Base-by-base conservation (phyloP, 53 echinoderm and acorn worm genomes). In the Actinopyga echinites region DNA sequence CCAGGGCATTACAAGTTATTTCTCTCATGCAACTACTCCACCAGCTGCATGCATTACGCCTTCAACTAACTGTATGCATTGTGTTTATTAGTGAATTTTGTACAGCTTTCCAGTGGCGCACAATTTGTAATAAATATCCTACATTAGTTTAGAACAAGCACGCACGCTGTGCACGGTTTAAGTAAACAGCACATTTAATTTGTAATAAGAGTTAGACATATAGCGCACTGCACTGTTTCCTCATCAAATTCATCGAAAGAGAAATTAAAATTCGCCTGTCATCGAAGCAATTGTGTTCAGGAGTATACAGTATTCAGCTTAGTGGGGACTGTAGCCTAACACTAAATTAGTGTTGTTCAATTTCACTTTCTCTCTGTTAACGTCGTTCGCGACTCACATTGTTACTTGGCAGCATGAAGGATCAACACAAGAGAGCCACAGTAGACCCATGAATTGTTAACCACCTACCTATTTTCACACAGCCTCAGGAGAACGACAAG, bases 121-220 rank as follows among this genome's bases (percentile, higher is more conserved):
- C 77, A 77, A 77, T 77, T 77, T 77, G 56, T 55, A 77, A 77
- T 77, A 77, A 77, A 77, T 75, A 77, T 45, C 56, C 56, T 32
- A 71, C 26, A 71, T 40, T 65, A 21, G 35, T 32, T 44, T 71
- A 42, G 71, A 71, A 71, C 71, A 77, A 30, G 56, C 77, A 77
- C 54, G 77, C 56, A 77, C 77, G 56, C 77, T 29, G 28, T 53
- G 30, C 77, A 55, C 54, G 30, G 77, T 56, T 49, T 24, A 77
- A 55, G 77, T 77, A 77, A 77, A 77, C 54, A 77, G 56, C 77
- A 77, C 77, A 54, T 54, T 77, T 77, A 77, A 77, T 77, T 77
- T 77, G 21, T 73, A 73, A 56, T 77, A n/a, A n/a, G n/a, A n/a
- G n/a, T n/a, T 55, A 24, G 77, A 32, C 17, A 77, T 77, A 53